A percentile compares a stretch with the other conserved stretches of the same genome.
These are phyloP conservation scores for Etheostoma spectabile DNA, from an alignment of 2,113 vertebrate species.

Conservation along the genomic window DNA sequence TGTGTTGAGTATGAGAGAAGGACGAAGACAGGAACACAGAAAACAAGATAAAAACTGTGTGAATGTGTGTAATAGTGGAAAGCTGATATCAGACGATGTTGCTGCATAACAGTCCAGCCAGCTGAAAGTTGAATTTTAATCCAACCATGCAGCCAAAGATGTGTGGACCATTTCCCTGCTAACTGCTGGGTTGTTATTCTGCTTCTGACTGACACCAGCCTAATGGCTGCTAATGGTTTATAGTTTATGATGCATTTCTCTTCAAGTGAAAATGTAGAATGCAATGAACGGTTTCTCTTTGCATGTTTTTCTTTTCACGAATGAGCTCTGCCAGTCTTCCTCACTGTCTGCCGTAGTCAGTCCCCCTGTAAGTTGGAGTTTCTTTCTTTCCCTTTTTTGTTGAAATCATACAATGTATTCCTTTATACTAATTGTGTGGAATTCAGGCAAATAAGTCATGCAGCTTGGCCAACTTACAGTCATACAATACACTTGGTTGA, in stretches of 20 bases:
- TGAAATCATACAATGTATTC: not conserved
- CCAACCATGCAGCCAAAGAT: slow-evolving; percentile 30
- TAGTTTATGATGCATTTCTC: slow-evolving; percentile 65
- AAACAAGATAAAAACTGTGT: not conserved
- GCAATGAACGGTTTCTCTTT: slow-evolving; percentile 35
- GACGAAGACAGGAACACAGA: not conserved
- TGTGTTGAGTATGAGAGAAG: not conserved
- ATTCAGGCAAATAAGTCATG: not conserved
- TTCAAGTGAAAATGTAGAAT: slow-evolving; percentile 60
- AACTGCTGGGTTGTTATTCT: slow-evolving; percentile 65
- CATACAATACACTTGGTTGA: not conserved
- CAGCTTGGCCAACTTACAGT: not conserved
- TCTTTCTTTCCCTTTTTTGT: not conserved
- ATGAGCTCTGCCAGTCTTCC: slow-evolving; percentile 7
- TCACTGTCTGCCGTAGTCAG: not conserved
- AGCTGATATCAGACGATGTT: slow-evolving; percentile 40
- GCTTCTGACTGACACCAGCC: slow-evolving; percentile 73
- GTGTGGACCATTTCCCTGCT: slow-evolving; percentile 57
- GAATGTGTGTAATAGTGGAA: not conserved
- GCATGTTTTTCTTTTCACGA: slow-evolving; percentile 14
- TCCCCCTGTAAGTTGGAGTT: not conserved
- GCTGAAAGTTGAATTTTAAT: slow-evolving; percentile 59
- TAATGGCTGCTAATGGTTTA: slow-evolving; percentile 77
- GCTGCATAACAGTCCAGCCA: slow-evolving; percentile 5
- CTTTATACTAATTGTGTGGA: not conserved